Percentiles rank a stretch among this genome's conserved stretches.
These are phyloP conservation scores for Crossaster papposus DNA, from an alignment of 53 echinoderm and acorn worm genomes.

Conservation along the genomic window DNA sequence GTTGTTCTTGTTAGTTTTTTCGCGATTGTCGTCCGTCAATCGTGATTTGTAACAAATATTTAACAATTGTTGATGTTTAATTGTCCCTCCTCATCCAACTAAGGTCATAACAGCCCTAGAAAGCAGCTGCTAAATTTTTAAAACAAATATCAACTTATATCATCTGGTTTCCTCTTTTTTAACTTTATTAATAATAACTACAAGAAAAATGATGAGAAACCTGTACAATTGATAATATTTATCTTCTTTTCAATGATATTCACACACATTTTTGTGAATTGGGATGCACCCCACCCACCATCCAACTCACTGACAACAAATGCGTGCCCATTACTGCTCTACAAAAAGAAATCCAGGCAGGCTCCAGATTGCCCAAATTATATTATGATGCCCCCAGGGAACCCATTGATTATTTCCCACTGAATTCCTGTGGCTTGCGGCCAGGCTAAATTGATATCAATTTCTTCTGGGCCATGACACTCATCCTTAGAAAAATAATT, in stretches of 20 bases:
- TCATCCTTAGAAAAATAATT: constrained; percentile 13
- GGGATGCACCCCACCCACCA: not conserved
- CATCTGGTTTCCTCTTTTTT: too few relatives aligned
- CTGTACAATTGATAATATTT: too few relatives aligned
- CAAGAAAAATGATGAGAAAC: too few relatives aligned
- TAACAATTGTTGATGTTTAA: not conserved
- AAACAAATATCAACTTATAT: too few relatives aligned
- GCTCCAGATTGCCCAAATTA: constrained; percentile 1
- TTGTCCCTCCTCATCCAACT: too few relatives aligned
- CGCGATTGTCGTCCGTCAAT: not conserved
- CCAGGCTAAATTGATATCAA: constrained; percentile 7
- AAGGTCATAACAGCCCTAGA: too few relatives aligned
- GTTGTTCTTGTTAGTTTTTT: too few relatives aligned
- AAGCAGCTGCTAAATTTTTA: too few relatives aligned
- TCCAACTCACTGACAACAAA: not conserved
- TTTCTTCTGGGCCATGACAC: not conserved
- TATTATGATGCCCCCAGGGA: constrained; percentile 9
- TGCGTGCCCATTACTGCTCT: not conserved
- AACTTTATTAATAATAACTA: too few relatives aligned
- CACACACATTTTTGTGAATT: not conserved
- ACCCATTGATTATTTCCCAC: constrained; percentile 19
- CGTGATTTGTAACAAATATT: not conserved
- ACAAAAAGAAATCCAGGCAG: constrained; percentile 5
- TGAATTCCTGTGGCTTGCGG: constrained; percentile 34
- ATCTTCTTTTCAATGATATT: too few relatives aligned